phyloP scores from a whole-genome alignment of 2,113 vertebrate genomes.

The Mustelus asterias region DNA sequence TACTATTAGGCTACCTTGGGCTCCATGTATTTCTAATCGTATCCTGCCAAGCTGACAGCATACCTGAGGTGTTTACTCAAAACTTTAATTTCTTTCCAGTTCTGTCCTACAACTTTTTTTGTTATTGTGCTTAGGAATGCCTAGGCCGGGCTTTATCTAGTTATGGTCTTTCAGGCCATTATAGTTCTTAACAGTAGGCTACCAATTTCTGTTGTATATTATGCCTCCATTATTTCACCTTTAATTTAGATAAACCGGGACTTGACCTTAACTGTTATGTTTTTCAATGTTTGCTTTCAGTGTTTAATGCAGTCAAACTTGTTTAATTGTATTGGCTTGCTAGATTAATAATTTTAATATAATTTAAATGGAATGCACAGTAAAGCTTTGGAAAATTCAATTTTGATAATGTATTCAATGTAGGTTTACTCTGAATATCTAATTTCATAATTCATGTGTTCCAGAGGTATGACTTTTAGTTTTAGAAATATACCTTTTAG shows the following conservation, averaged over 20 bases:
- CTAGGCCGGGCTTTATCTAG: background rate
- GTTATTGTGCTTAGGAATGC: background rate
- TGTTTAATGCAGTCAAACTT: slow-evolving; percentile 1
- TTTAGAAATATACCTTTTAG: background rate
- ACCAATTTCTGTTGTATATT: background rate
- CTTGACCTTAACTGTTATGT: background rate
- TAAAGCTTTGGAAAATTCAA: background rate
- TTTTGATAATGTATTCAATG: background rate
- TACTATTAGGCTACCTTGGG: background rate
- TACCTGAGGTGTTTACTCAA: background rate
- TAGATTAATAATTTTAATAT: background rate
- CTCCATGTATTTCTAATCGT: background rate
- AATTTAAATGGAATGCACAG: background rate
- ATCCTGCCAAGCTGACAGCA: background rate
- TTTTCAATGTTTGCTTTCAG: background rate
- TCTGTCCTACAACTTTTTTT: background rate
- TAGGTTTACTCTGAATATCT: background rate
- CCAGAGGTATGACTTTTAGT: background rate
- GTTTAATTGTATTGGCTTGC: background rate
- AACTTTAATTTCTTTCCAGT: background rate
- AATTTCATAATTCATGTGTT: background rate
- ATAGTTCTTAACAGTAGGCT: background rate
- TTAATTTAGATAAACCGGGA: background rate
- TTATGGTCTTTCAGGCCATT: background rate
- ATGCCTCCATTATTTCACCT: background rate